A percentile compares a stretch with the other conserved stretches of the same genome.
Conservation (phyloP, 2,888 invertebrate genomes). For the Amphipyra tragopoginis region DNA sequence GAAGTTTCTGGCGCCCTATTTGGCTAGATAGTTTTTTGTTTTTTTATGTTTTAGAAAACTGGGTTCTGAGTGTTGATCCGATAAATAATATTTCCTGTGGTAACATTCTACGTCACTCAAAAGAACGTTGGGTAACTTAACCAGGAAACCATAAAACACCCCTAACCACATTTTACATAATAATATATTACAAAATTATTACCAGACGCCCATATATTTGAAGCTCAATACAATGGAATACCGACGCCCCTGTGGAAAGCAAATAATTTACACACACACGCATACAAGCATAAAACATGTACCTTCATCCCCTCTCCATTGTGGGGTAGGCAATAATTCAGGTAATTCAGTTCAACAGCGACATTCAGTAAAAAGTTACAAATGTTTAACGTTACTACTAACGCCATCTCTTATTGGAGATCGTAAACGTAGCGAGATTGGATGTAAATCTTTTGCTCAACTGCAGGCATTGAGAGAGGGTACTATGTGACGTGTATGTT, state of each 20-base stretch:
- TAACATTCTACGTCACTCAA: neutral
- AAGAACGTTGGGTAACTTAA: neutral
- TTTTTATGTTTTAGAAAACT: too few species aligned
- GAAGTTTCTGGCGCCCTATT: too few species aligned
- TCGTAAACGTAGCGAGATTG: constrained; percentile 42
- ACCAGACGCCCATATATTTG: constrained; percentile 11
- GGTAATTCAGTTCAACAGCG: constrained; percentile 48
- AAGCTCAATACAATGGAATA: constrained; percentile 30
- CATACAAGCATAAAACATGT: constrained; percentile 2
- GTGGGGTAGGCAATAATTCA: constrained; percentile 46
- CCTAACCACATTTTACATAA: constrained; percentile 23
- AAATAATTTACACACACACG: constrained; percentile 37
- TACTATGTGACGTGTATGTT: neutral
- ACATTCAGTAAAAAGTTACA: constrained; percentile 49
- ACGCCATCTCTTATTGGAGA: constrained; percentile 52
- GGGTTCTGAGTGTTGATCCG: too few species aligned
- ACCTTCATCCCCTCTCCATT: constrained; percentile 12
- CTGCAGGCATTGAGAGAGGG: too few species aligned
- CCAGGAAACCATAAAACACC: constrained; percentile 8
- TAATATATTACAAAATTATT: constrained; percentile 38
- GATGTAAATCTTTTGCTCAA: constrained; percentile 45
- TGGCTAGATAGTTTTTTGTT: too few species aligned
- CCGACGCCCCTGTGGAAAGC: constrained; percentile 25
- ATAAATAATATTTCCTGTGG: too few species aligned
- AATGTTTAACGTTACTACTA: constrained; percentile 44